Conservation (phyloP, 2,797 vertebrate species). For the Trematomus bernacchii region DNA sequence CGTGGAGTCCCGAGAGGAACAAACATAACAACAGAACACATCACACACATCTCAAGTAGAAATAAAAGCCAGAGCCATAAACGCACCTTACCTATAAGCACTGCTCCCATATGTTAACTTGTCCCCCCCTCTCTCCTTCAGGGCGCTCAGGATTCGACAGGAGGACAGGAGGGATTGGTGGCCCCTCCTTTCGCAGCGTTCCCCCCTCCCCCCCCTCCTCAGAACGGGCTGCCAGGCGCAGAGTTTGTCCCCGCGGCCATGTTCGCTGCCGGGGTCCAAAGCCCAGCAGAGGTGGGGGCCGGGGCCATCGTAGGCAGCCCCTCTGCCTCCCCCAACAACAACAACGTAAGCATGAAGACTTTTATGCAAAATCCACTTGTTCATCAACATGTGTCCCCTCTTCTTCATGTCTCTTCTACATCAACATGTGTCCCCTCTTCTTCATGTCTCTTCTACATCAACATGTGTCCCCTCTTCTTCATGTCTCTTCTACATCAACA, state of each 20-base stretch:
- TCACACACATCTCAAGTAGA: too few species aligned
- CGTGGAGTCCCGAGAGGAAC: too few species aligned
- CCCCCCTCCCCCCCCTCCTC: constrained; percentile 83
- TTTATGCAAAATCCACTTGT: too few species aligned
- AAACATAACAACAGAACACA: too few species aligned
- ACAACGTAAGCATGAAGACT: constrained; percentile 62
- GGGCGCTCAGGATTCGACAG: constrained; percentile 84
- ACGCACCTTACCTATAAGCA: neutral
- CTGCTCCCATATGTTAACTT: constrained; percentile 44
- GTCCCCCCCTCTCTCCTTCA: constrained; percentile 42
- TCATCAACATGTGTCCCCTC: too few species aligned
- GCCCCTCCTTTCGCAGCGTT: constrained; percentile 80
- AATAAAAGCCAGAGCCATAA: too few species aligned
- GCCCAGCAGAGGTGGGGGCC: constrained; percentile 70
- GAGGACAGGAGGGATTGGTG: constrained; percentile 81
- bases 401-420: too few species aligned
- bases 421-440: too few species aligned
- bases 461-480: too few species aligned
- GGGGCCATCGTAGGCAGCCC: constrained; percentile 65
- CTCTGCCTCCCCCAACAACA: constrained; percentile 48
- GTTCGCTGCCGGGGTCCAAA: constrained; percentile 76
- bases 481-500: too few species aligned
- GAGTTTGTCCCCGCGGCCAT: constrained; percentile 81
- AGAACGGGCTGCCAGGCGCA: constrained; percentile 80
- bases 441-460: too few species aligned